Evolutionary conservation across 1,140 invertebrate species (phyloP).

Genomic region (Drosophila equinoxialis): DNA sequence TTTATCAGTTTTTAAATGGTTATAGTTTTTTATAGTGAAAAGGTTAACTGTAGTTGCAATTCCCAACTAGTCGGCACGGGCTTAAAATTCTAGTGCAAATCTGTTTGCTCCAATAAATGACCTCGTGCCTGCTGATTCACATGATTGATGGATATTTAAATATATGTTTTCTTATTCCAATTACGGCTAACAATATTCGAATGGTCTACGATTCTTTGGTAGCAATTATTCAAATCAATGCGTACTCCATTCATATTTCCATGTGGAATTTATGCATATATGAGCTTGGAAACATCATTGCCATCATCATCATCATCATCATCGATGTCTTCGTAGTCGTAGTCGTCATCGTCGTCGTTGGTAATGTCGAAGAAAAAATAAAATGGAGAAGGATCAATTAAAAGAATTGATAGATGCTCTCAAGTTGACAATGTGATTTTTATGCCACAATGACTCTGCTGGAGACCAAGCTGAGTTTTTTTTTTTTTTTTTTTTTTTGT

Average conservation of each 20-base stretch:
- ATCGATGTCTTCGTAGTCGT: neutral
- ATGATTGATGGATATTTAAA: neutral
- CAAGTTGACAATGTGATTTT: constrained; percentile 66
- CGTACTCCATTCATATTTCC: constrained; percentile 47
- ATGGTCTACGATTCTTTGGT: constrained; percentile 13
- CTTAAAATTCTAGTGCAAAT: too few species aligned
- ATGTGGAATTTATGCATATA: constrained; percentile 43
- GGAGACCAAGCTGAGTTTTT: constrained; percentile 16
- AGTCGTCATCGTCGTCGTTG: neutral
- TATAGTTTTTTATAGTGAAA: too few species aligned
- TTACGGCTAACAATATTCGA: constrained; percentile 18
- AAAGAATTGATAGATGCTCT: constrained; percentile 66
- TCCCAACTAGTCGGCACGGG: too few species aligned
- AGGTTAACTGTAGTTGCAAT: too few species aligned
- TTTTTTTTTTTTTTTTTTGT: neutral
- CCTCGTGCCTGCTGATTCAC: too few species aligned
- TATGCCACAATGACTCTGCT: constrained; percentile 52
- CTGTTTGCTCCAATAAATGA: too few species aligned
- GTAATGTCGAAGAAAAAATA: constrained; percentile 18
- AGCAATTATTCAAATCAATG: constrained; percentile 38
- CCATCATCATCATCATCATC: neutral
- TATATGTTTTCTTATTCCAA: constrained; percentile 1
- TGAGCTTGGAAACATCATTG: constrained; percentile 12
- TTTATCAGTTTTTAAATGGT: too few species aligned
- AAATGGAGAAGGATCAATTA: constrained; percentile 59